Conservation (phyloP, 2,113 vertebrate genomes). For the Tyrannus savana region DNA sequence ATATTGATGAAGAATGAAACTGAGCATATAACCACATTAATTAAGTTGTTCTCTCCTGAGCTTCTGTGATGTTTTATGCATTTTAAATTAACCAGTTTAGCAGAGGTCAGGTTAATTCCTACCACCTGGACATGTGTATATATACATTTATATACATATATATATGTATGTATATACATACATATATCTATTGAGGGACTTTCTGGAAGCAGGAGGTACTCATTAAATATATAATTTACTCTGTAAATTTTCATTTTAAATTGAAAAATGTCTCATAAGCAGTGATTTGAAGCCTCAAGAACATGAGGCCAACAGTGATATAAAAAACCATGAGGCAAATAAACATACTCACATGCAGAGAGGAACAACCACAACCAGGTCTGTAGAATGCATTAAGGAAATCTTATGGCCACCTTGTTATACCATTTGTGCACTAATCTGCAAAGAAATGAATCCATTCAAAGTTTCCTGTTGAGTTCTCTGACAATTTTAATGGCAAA, state of each 20-base stretch:
- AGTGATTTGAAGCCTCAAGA: not conserved
- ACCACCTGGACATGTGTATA: not conserved
- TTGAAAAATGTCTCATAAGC: not conserved
- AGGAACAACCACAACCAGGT: accelerated
- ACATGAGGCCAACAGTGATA: not conserved
- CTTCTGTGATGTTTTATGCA: constrained; percentile 1
- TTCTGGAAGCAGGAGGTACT: not conserved
- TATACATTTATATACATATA: not conserved
- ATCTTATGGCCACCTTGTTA: not conserved
- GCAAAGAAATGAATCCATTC: not conserved
- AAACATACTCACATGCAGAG: not conserved
- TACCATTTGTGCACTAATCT: not conserved
- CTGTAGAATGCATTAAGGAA: not conserved
- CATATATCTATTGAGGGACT: not conserved
- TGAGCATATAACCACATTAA: not conserved
- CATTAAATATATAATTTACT: not conserved
- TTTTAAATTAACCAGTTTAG: constrained; percentile 23
- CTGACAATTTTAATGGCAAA: not conserved
- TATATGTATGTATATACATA: accelerated
- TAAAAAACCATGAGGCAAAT: not conserved
- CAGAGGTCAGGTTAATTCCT: constrained; percentile 11
- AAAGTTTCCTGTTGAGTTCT: not conserved
- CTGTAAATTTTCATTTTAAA: constrained; percentile 35
- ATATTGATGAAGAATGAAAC: constrained; percentile 31
- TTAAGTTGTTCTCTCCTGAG: not conserved